Evolutionary conservation across 2,888 invertebrate genomes (phyloP).

Genomic region (Meteorus colon): DNA sequence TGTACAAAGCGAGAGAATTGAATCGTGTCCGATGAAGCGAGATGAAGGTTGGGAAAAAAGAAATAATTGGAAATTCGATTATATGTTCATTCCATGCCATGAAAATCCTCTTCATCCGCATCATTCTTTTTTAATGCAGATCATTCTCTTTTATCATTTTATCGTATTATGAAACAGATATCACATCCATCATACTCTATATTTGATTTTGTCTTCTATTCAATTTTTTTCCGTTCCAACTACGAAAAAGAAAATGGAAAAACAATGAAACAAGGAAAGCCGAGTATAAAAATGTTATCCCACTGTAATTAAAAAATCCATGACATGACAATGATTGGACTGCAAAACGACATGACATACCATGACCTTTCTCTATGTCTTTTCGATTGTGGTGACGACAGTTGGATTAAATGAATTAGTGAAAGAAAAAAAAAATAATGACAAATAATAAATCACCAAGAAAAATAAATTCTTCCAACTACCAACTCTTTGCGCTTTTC

Average conservation of each 20-base stretch:
- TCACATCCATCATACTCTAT: no score
- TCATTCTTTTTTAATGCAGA: not conserved
- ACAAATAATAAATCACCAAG: constrained; percentile 4
- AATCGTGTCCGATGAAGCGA: not conserved
- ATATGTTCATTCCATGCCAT: not conserved
- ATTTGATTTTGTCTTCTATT: no score
- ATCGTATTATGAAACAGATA: not conserved
- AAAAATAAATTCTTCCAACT: not conserved
- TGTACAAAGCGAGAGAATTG: not conserved
- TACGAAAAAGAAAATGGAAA: no score
- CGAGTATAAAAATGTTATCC: not conserved
- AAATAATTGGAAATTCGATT: not conserved
- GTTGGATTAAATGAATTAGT: constrained; percentile 25
- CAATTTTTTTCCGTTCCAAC: no score
- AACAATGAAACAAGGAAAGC: not conserved
- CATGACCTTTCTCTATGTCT: constrained; percentile 8
- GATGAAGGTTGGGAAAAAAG: not conserved
- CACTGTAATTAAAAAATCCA: not conserved
- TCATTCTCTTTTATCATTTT: not conserved
- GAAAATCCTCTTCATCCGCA: not conserved
- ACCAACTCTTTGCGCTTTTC: constrained; percentile 15
- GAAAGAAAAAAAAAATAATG: constrained; percentile 8
- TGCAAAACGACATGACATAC: not conserved
- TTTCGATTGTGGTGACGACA: constrained; percentile 8
- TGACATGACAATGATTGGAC: constrained; percentile 6